Evolutionary conservation across 2,113 vertebrate genomes (phyloP), one percentile per base, ranked within the genome.

Genomic region (Pseudopipra pipra): DNA sequence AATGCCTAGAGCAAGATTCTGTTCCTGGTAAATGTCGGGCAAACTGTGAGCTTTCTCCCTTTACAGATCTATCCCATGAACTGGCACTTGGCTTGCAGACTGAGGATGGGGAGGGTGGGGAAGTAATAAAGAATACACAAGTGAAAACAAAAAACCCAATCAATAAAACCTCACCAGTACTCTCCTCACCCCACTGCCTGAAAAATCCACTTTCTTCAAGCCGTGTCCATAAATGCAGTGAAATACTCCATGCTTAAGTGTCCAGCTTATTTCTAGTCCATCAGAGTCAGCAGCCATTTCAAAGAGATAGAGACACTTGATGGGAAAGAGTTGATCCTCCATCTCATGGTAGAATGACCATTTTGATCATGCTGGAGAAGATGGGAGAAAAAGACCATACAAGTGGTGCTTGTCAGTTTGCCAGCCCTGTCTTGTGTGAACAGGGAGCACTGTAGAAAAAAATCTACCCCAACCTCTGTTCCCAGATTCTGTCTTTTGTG

Each of bases 51-150:
- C 27, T 87, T 91, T 79, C 28, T 86, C 9, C 43, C 54, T 80
- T 89, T 74, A 37, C 30, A 67, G 28, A 47, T n/a, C 33, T 91
- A 46, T 27, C 23, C 21, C 23, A 43, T 65, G 52, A 16, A 39
- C 13, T 21, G 11, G 12, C 21, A n/a, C 24, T 71, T 66, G 18
- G 10, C 14, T 81, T 59, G 21, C 16, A 59, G 18, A 25, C 20
- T 51, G 68, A 30, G 30, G 27, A 4, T 3, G 9, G 13, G 2
- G 9, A 1, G 9, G 3, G 6, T 8, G 1, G 4, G 8, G 2
- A 2, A 71, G 18, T 18, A 47, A 78, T 22, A 58, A 55, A 77
- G 56, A 67, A 30, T 30, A 72, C 4, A 25, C 13, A 30, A 51
- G 7, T 2, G 8, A 13, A 3, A 35, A 41, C 43, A 23, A 55